These are phyloP conservation scores for Lasioglossum baleicum DNA, from an alignment of 1,140 invertebrate species.

Conservation along the genomic window DNA sequence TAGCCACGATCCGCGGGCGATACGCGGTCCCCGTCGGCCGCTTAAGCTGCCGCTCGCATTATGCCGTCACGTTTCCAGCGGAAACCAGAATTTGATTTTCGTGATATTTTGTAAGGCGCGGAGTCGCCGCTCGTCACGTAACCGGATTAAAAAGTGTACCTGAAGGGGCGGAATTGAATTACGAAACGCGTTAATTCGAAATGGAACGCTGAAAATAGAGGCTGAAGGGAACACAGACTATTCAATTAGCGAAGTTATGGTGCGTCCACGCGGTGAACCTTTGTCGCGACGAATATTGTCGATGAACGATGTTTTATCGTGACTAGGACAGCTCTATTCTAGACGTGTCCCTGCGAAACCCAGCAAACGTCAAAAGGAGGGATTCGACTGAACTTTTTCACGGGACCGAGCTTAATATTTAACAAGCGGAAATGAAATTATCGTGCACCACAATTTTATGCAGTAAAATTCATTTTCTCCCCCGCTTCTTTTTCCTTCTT, in stretches of 20 bases:
- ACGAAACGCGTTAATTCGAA: slow-evolving; percentile 27
- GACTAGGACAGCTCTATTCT: background rate
- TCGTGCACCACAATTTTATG: background rate
- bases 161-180: slow-evolving; percentile 8
- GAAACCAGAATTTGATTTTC: slow-evolving; percentile 51
- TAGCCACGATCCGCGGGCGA: slow-evolving; percentile 15
- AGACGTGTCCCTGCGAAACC: background rate
- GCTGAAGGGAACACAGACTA: background rate
- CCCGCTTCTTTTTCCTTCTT: no score
- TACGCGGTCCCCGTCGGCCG: slow-evolving; percentile 32
- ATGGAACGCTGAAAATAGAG: background rate
- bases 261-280: no score
- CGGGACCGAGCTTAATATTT: no score
- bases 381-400: background rate
- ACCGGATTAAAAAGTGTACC: slow-evolving; percentile 51
- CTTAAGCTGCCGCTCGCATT: slow-evolving; percentile 50
- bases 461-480: no score
- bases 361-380: background rate
- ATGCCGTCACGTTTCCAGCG: slow-evolving; percentile 54
- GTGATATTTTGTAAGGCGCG: slow-evolving; percentile 38
- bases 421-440: background rate
- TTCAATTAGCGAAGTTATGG: slow-evolving; percentile 14
- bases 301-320: background rate
- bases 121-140: slow-evolving; percentile 29
- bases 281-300: background rate